Base-by-base conservation (phyloP, 2,113 vertebrate species). In the Phocoena sinus region DNA sequence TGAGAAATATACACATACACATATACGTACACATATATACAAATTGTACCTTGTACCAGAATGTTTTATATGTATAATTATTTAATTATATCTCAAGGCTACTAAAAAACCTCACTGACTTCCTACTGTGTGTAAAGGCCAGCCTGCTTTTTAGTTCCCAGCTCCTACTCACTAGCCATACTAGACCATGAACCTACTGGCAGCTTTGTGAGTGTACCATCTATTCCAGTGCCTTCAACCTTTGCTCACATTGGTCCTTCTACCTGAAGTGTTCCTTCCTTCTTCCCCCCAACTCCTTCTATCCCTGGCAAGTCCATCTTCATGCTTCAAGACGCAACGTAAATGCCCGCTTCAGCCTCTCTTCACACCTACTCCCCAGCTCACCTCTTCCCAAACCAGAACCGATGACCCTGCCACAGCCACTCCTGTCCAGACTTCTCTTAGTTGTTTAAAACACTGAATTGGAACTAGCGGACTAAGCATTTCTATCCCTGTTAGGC, bases 81-180 rank as follows among this genome's bases (percentile, higher is more conserved):
- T n/a, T 28, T 65, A 26, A 4, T 56, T 77, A 8, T 38, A 15
- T 76, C 28, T 44, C 23, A 56, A 56, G 11, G 31, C 63, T 86
- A 4, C 89, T 71, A 5, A 97, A 97, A 85, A 74, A 58, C 89
- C 90, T 15, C 36, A 41, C 17, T 47, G 82, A 41, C 36, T 60
- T 25, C 38, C 70, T 74, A 0, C 26, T 28, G 3, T 58, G 17
- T 44, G 41, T 62, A 5, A 12, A 65, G 33, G 41, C 56, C 50
- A 25, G 25, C 18, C 38, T 73, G 60, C 38, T 56, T 50, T 41
- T 25, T 47, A 0, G 23, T 25, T 56, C 41, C 21, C 47, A 15
- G 1, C 33, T 25, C 8, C 60, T 31, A 0, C 44, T 88, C 12
- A 6, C 36, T n/a, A 13, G 15, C 36, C 6, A 0, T 9, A 14